Percentiles rank a stretch among this genome's conserved stretches.
phyloP scores from a whole-genome alignment of 2,888 invertebrate species.

The Heliconius charithonia region DNA sequence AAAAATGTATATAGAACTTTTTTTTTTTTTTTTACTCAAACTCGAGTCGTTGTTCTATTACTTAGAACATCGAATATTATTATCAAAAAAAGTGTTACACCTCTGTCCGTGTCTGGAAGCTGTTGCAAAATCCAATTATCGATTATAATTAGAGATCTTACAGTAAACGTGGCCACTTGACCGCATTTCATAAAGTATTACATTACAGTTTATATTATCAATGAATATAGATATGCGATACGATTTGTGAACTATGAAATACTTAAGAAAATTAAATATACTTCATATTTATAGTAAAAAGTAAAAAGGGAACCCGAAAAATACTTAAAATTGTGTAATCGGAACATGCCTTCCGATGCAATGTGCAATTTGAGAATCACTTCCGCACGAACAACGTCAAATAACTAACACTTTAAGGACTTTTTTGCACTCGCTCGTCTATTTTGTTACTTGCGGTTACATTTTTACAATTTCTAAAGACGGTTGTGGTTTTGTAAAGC shows the following conservation, averaged over 20 bases:
- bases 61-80: conserved; percentile 18
- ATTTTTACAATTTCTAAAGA: conserved; percentile 41
- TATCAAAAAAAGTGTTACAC: conserved; percentile 48
- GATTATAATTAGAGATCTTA: conserved; percentile 61
- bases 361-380: conserved; percentile 81
- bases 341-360: conserved; percentile 69
- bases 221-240: conserved; percentile 66
- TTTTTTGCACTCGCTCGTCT: conserved; percentile 64
- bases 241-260: conserved; percentile 40
- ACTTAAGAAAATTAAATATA: conserved; percentile 14
- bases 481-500: conserved; percentile 38
- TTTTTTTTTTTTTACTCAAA: too few species aligned
- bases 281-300: conserved; percentile 46
- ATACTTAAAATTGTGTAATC: conserved; percentile 59
- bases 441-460: conserved; percentile 66
- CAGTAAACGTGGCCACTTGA: conserved; percentile 67
- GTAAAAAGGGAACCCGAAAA: conserved; percentile 49
- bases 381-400: conserved; percentile 77
- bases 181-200: conserved; percentile 67
- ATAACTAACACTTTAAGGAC: conserved; percentile 67
- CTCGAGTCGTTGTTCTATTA: conserved; percentile 4
- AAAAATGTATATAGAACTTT: too few species aligned
- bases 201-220: conserved; percentile 65
- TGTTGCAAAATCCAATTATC: conserved; percentile 60
- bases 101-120: conserved; percentile 61